Percentiles rank a stretch among this genome's conserved stretches.
phyloP scores from a whole-genome alignment of 2,797 vertebrate genomes.

The Prunella strophiata region DNA sequence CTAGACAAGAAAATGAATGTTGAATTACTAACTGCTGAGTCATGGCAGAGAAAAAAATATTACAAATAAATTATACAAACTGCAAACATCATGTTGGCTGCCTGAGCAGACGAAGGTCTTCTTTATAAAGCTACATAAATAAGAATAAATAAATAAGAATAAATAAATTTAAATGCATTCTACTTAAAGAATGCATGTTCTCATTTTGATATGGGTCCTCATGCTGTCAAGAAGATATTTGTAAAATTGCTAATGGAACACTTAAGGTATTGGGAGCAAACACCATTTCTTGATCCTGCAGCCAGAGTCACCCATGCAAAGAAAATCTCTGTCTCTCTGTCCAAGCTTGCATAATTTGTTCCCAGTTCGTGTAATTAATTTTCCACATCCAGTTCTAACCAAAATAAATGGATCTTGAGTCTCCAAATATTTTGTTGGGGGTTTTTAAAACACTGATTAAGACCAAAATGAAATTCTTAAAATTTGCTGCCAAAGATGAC shows the following conservation, averaged over 20 bases:
- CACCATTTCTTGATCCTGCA: neutral
- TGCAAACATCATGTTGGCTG: neutral
- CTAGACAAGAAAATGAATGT: neutral
- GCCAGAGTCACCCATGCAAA: neutral
- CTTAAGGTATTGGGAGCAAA: neutral
- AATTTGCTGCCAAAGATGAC: neutral
- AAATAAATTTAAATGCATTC: neutral
- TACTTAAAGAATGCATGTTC: neutral
- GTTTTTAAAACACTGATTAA: fast-evolving
- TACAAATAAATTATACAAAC: neutral
- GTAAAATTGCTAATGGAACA: neutral
- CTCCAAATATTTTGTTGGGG: neutral
- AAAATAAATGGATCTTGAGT: neutral
- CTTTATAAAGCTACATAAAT: neutral
- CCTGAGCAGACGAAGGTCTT: neutral
- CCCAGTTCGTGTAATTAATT: neutral
- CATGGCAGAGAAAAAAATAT: neutral
- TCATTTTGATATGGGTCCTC: neutral
- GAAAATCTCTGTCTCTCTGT: neutral
- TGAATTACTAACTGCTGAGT: slow-evolving; percentile 1
- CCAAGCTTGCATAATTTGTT: neutral
- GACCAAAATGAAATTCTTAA: neutral
- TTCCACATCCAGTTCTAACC: neutral
- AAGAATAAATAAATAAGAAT: neutral
- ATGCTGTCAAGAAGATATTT: neutral